Percentiles rank a stretch among this genome's conserved stretches.
Conservation (phyloP, 2,113 vertebrate species). For the Ramphastos sulfuratus region DNA sequence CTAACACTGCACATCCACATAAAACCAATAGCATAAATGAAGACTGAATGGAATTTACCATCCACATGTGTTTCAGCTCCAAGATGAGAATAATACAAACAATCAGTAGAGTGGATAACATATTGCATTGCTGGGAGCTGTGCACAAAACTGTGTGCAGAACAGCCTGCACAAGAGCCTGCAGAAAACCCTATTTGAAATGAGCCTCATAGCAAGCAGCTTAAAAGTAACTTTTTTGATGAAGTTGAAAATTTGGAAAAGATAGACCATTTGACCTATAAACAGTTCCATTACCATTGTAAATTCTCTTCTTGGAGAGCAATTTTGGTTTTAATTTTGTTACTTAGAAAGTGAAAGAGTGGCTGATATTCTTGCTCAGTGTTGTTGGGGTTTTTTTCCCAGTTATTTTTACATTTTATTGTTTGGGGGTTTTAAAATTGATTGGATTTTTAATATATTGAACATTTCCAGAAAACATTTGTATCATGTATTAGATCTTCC, state of each 20-base stretch:
- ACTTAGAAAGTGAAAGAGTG: neutral
- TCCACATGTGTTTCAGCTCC: neutral
- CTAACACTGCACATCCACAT: neutral
- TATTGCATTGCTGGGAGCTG: neutral
- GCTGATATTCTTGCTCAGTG: neutral
- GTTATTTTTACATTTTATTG: neutral
- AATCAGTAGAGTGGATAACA: neutral
- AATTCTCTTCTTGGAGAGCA: neutral
- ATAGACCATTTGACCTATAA: neutral
- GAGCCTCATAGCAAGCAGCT: neutral
- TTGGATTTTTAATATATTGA: neutral
- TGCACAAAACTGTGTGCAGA: neutral
- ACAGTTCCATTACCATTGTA: neutral
- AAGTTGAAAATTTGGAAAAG: neutral
- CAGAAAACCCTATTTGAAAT: neutral
- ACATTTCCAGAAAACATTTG: neutral
- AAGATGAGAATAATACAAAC: neutral
- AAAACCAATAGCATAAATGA: neutral
- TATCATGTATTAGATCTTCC: neutral
- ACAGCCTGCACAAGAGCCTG: neutral
- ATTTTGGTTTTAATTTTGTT: slow-evolving; percentile 7
- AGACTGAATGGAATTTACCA: neutral
- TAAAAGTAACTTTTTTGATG: neutral
- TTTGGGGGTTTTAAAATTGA: neutral
- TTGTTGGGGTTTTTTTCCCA: neutral